phyloP scores from a whole-genome alignment of 1,140 invertebrate species.

The Panagrolaimus sp. region DNA sequence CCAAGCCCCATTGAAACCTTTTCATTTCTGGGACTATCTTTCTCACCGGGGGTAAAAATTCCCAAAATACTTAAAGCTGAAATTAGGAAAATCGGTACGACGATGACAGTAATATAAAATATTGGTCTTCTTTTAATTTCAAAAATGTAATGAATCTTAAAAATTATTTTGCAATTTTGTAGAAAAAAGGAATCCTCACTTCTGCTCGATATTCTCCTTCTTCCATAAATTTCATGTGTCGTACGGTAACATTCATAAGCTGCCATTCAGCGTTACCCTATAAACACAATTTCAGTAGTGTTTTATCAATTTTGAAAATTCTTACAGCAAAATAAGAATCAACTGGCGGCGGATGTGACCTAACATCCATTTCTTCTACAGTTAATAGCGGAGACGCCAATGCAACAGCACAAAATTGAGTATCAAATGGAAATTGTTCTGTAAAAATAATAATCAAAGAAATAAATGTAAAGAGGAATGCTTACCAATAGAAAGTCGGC shows the following conservation, averaged over 20 bases:
- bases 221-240: conserved; percentile 49
- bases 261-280: conserved; percentile 56
- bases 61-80: conserved; percentile 44
- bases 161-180: too few species aligned
- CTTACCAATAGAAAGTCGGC: conserved; percentile 43
- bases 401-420: conserved; percentile 48
- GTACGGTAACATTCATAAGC: conserved; percentile 47
- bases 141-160: conserved; percentile 41
- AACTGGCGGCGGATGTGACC: conserved; percentile 31
- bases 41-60: conserved; percentile 44
- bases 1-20: conserved; percentile 48
- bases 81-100: conserved; percentile 47
- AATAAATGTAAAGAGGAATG: neutral
- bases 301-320: neutral
- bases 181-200: conserved; percentile 10
- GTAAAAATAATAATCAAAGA: neutral
- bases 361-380: conserved; percentile 47
- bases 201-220: conserved; percentile 45
- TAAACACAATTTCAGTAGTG: conserved; percentile 15
- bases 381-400: conserved; percentile 46
- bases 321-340: conserved; percentile 45
- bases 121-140: conserved; percentile 44
- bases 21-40: conserved; percentile 45
- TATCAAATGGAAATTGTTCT: conserved; percentile 48
- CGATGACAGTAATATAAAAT: conserved; percentile 52